Conservation (phyloP, 2,113 vertebrate species). For the Columbina picui region DNA sequence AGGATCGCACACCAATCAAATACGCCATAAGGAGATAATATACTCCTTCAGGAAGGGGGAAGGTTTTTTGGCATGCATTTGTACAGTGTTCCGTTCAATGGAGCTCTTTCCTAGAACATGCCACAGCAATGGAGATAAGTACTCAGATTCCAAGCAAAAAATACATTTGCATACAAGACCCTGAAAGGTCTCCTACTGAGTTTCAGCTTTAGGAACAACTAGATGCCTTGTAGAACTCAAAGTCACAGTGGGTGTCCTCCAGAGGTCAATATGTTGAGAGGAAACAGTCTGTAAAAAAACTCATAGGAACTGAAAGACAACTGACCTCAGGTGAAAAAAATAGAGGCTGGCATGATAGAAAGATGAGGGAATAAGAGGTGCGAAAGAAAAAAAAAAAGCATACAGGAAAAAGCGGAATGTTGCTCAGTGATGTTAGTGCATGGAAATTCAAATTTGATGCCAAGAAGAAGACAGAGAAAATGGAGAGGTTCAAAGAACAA, state of each 20-base stretch:
- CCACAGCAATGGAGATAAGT: neutral
- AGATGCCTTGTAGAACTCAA: neutral
- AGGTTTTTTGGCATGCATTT: neutral
- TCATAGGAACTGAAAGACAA: neutral
- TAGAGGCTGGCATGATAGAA: neutral
- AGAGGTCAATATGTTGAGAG: neutral
- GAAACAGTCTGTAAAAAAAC: neutral
- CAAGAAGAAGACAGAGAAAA: neutral
- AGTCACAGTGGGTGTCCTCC: neutral
- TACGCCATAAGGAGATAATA: neutral
- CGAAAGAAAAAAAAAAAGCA: neutral
- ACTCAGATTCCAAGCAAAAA: neutral
- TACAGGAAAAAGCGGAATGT: neutral
- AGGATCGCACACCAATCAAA: neutral
- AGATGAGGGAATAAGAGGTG: neutral
- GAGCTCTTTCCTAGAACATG: neutral
- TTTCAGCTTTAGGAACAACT: slow-evolving; percentile 21
- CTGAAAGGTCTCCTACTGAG: neutral
- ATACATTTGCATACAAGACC: neutral
- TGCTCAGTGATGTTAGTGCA: neutral
- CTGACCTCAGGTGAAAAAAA: neutral
- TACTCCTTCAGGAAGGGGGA: neutral
- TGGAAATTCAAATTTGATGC: neutral
- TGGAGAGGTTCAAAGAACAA: neutral
- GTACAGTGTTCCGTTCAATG: neutral